phyloP scores from a whole-genome alignment of 2,888 invertebrate genomes.

The Acrobasis repandana region DNA sequence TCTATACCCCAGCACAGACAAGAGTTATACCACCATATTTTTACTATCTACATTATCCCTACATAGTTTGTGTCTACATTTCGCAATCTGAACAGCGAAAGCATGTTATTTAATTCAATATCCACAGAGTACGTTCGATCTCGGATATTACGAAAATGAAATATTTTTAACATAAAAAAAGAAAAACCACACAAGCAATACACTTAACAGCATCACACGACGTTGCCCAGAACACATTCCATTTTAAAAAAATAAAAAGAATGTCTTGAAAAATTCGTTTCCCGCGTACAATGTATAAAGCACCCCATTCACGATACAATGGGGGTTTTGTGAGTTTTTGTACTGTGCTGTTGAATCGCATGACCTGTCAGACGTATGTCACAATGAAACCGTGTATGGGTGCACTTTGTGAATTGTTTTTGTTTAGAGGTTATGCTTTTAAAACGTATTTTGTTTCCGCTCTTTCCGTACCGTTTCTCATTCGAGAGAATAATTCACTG shows the following conservation, averaged over 20 bases:
- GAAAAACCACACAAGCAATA: constrained; percentile 61
- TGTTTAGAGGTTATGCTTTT: constrained; percentile 51
- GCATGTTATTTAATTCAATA: constrained; percentile 4
- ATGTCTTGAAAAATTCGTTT: constrained; percentile 77
- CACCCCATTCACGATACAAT: constrained; percentile 76
- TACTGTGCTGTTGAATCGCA: constrained; percentile 51
- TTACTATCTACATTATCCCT: background rate
- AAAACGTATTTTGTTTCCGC: constrained; percentile 31
- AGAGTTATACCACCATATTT: background rate
- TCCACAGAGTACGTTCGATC: constrained; percentile 10
- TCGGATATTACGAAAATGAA: constrained; percentile 37
- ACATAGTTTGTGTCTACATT: background rate
- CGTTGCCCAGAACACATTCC: constrained; percentile 58
- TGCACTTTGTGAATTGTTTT: constrained; percentile 79
- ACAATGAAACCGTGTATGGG: constrained; percentile 56
- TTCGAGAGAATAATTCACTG: constrained; percentile 44
- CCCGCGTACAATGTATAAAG: constrained; percentile 70
- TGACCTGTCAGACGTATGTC: constrained; percentile 66
- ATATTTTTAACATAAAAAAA: constrained; percentile 65
- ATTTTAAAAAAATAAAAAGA: constrained; percentile 57
- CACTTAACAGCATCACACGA: constrained; percentile 70
- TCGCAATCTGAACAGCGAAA: background rate
- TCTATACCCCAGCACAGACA: background rate
- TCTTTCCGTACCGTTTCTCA: constrained; percentile 33
- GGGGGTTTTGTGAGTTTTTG: constrained; percentile 61